Evolutionary conservation across 35 echinoderm and acorn worm genomes (phyloP).

Genomic region (Diadema setosum): DNA sequence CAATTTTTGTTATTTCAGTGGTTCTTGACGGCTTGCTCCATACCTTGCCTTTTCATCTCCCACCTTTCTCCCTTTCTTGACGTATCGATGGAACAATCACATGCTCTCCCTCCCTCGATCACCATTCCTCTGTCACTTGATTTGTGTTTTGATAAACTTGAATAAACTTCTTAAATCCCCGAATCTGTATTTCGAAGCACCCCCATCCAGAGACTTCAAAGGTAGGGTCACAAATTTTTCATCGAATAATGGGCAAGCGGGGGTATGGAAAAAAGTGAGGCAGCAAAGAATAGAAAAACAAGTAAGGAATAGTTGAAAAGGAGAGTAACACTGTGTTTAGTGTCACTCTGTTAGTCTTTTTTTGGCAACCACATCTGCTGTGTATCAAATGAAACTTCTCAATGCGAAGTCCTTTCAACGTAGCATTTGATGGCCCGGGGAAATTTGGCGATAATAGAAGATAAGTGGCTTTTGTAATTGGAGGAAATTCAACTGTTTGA

Average conservation of each 20-base stretch:
- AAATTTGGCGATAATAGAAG: background rate
- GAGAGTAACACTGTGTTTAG: background rate
- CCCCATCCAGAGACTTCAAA: background rate
- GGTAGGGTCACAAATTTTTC: background rate
- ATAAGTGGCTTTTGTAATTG: slow-evolving; percentile 35
- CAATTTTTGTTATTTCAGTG: background rate
- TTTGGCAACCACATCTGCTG: background rate
- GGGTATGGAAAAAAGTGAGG: background rate
- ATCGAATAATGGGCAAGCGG: background rate
- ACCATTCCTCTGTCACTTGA: background rate
- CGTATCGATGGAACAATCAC: background rate
- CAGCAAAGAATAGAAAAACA: background rate
- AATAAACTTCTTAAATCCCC: background rate
- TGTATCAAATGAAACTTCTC: background rate
- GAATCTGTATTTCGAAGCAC: slow-evolving; percentile 17
- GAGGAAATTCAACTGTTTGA: slow-evolving; percentile 17
- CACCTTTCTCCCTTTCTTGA: background rate
- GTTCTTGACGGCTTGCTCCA: background rate
- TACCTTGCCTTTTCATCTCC: background rate
- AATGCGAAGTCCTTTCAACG: background rate
- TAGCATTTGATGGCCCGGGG: background rate
- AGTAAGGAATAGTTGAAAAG: background rate
- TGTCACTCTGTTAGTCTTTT: background rate
- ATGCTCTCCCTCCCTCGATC: background rate
- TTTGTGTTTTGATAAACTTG: slow-evolving; percentile 16